A percentile compares a stretch with the other conserved stretches of the same genome.
Evolutionary conservation across 2,113 vertebrate genomes (phyloP).

Genomic region (Neogobius melanostomus): DNA sequence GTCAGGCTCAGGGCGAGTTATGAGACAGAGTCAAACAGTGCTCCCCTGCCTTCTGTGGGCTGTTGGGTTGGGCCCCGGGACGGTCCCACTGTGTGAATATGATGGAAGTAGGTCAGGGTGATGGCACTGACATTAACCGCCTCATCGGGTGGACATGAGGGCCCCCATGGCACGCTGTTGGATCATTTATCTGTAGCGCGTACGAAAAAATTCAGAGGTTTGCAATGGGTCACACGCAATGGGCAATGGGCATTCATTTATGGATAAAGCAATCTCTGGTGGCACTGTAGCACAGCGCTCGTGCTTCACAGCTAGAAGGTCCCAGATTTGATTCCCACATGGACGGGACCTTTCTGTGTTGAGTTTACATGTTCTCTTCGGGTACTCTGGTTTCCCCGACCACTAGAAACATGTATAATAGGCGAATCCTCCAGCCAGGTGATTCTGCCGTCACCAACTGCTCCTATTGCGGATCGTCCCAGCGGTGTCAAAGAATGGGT

Average conservation of each 20-base stretch:
- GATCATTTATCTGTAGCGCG: constrained; percentile 59
- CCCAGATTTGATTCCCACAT: too few relatives aligned
- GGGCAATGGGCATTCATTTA: neutral
- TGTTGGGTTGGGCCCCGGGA: constrained; percentile 45
- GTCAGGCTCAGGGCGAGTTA: constrained; percentile 26
- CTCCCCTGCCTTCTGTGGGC: constrained; percentile 19
- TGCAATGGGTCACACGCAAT: constrained; percentile 43
- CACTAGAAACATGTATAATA: too few relatives aligned
- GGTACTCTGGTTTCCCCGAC: too few relatives aligned
- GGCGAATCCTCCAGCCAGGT: too few relatives aligned
- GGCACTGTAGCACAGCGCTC: too few relatives aligned
- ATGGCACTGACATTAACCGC: constrained; percentile 69
- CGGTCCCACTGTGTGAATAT: constrained; percentile 58
- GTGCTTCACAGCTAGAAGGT: too few relatives aligned
- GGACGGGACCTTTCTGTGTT: too few relatives aligned
- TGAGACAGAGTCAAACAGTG: constrained; percentile 31
- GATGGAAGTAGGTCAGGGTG: constrained; percentile 61
- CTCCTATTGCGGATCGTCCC: too few relatives aligned
- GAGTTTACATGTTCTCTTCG: too few relatives aligned
- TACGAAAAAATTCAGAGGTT: constrained; percentile 38
- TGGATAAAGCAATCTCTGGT: too few relatives aligned
- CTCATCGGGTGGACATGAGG: constrained; percentile 67
- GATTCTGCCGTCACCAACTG: too few relatives aligned
- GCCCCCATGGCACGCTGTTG: constrained; percentile 45
- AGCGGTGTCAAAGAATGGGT: too few relatives aligned